Percentiles rank a stretch among this genome's conserved stretches.
Conservation (phyloP, 2,113 vertebrate genomes). For the Xiphophorus hellerii region DNA sequence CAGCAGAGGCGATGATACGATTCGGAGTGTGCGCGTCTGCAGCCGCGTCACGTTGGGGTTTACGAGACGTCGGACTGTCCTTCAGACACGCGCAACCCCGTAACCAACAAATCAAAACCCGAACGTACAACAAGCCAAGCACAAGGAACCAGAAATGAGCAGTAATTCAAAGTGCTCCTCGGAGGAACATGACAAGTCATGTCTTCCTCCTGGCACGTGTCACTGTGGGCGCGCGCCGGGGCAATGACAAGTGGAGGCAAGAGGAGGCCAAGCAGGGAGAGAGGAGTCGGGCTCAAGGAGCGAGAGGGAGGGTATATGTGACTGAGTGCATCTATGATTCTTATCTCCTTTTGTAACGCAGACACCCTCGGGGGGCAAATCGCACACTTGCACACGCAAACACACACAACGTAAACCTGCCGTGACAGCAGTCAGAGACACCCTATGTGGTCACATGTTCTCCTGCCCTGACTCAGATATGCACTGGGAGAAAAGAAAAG, state of each 20-base stretch:
- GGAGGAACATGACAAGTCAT: constrained; percentile 43
- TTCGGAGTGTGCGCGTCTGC: constrained; percentile 6
- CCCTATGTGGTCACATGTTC: constrained; percentile 60
- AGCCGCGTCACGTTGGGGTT: not conserved
- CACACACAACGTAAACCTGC: constrained; percentile 45
- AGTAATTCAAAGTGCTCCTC: constrained; percentile 56
- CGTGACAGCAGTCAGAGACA: constrained; percentile 63
- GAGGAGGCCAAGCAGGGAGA: constrained; percentile 11
- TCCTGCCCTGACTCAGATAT: constrained; percentile 37
- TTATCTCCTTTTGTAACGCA: constrained; percentile 48
- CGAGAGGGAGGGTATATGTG: constrained; percentile 32
- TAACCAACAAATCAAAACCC: constrained; percentile 20
- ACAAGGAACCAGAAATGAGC: constrained; percentile 50
- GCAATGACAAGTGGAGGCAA: constrained; percentile 44
- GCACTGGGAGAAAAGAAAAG: not conserved
- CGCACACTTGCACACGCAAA: constrained; percentile 14
- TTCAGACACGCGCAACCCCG: constrained; percentile 7
- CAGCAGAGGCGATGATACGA: constrained; percentile 21
- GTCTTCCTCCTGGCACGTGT: constrained; percentile 43
- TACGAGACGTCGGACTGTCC: constrained; percentile 18
- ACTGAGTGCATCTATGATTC: constrained; percentile 50
- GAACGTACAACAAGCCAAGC: constrained; percentile 6
- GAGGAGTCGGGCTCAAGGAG: constrained; percentile 37
- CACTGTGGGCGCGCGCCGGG: constrained; percentile 41
- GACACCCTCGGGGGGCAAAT: constrained; percentile 41